A percentile compares a stretch with the other conserved stretches of the same genome.
Conservation (phyloP, 2,888 invertebrate species). For the Polyommatus icarus region DNA sequence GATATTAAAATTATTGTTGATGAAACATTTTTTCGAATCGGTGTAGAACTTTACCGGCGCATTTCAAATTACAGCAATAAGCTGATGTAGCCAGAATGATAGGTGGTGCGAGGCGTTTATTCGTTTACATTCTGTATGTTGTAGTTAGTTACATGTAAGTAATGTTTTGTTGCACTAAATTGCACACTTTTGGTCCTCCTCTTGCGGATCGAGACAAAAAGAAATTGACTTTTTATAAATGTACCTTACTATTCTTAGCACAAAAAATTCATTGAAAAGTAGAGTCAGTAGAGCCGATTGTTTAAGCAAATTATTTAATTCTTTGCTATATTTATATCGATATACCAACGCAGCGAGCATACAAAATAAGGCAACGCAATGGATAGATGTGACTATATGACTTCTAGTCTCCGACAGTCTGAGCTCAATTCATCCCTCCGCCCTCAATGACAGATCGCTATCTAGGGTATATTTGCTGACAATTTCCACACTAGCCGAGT, state of each 20-base stretch:
- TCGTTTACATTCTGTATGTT: conserved; percentile 33
- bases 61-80: conserved; percentile 78
- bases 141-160: conserved; percentile 22
- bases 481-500: conserved; percentile 77
- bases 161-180: conserved; percentile 23
- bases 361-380: neutral
- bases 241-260: neutral
- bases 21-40: conserved; percentile 79
- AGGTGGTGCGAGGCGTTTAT: conserved; percentile 56
- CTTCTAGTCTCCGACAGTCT: neutral
- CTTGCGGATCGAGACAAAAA: neutral
- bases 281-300: neutral
- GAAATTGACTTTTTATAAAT: neutral
- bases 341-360: no score
- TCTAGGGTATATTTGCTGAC: conserved; percentile 72
- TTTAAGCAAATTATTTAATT: no score
- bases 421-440: conserved; percentile 37
- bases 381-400: neutral
- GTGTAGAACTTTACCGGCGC: conserved; percentile 77
- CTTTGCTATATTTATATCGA: no score
- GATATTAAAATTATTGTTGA: conserved; percentile 80
- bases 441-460: conserved; percentile 71
- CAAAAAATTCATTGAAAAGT: neutral
- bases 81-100: conserved; percentile 67
- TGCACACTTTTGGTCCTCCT: conserved; percentile 18